Conservation (phyloP, 2,888 invertebrate species). For the Lamproptera curius region DNA sequence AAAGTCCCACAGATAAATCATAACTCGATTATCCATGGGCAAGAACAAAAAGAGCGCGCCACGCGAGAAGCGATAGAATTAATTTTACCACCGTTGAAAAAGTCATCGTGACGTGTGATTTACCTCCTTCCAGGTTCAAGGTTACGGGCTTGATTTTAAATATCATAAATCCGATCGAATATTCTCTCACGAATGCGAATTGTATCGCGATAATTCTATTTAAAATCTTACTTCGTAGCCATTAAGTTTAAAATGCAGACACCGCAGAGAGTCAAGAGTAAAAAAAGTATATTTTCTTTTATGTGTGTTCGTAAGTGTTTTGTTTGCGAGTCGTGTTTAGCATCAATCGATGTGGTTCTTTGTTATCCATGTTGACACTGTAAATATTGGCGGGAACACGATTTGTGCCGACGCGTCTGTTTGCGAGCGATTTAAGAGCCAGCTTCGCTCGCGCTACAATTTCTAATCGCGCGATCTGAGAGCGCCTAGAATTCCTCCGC, state of each 20-base stretch:
- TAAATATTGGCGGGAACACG: constrained; percentile 58
- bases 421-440: constrained; percentile 35
- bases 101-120: constrained; percentile 51
- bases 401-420: constrained; percentile 38
- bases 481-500: too few species aligned
- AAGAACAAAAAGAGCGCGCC: not conserved
- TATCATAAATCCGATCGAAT: constrained; percentile 69
- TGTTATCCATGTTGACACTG: constrained; percentile 63
- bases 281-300: constrained; percentile 33
- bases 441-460: constrained; percentile 27
- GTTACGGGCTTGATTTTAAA: constrained; percentile 68
- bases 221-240: constrained; percentile 23
- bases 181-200: constrained; percentile 51
- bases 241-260: constrained; percentile 25
- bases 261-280: constrained; percentile 14
- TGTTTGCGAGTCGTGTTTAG: constrained; percentile 64
- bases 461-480: constrained; percentile 7
- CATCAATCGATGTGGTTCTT: constrained; percentile 62
- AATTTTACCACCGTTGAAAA: constrained; percentile 29
- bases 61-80: constrained; percentile 16
- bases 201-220: constrained; percentile 58
- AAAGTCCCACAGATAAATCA: not conserved
- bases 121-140: constrained; percentile 65
- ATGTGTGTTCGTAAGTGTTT: constrained; percentile 43
- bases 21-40: not conserved